Conservation (phyloP, 2,113 vertebrate species). For the Bucco capensis region DNA sequence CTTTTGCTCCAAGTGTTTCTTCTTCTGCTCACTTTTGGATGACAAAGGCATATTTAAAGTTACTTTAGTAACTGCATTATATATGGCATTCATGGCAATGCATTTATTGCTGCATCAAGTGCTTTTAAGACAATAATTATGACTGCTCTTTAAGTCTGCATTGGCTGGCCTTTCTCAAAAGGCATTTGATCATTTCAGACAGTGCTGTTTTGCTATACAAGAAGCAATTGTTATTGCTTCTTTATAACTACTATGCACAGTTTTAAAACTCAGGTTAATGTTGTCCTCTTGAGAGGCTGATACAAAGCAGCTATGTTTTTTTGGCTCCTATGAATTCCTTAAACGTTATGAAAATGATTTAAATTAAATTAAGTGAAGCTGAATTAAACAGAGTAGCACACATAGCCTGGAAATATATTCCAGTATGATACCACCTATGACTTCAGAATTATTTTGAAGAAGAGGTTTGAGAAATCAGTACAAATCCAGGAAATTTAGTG, state of each 20-base stretch:
- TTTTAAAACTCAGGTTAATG: constrained; percentile 26
- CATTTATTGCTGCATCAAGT: constrained; percentile 19
- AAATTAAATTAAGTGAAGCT: background rate
- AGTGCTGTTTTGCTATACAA: background rate
- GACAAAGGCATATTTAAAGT: constrained; percentile 26
- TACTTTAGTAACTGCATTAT: constrained; percentile 1
- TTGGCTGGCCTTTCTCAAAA: background rate
- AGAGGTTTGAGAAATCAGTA: background rate
- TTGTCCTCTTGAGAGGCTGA: background rate
- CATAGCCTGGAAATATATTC: background rate
- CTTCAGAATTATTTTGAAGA: background rate
- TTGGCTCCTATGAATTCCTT: background rate
- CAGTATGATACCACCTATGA: background rate
- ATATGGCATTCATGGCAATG: background rate
- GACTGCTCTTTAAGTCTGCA: background rate
- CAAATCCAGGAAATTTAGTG: background rate
- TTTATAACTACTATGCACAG: background rate
- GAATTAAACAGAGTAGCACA: background rate
- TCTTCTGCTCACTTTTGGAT: constrained; percentile 15
- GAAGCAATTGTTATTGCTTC: background rate
- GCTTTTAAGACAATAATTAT: constrained; percentile 44
- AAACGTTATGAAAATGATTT: background rate
- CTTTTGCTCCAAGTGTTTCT: background rate
- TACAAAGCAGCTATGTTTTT: background rate
- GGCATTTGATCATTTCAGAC: background rate